These are phyloP conservation scores for Hirtodrosophila trivittata DNA, from an alignment of 2,888 invertebrate genomes.

Conservation along the genomic window DNA sequence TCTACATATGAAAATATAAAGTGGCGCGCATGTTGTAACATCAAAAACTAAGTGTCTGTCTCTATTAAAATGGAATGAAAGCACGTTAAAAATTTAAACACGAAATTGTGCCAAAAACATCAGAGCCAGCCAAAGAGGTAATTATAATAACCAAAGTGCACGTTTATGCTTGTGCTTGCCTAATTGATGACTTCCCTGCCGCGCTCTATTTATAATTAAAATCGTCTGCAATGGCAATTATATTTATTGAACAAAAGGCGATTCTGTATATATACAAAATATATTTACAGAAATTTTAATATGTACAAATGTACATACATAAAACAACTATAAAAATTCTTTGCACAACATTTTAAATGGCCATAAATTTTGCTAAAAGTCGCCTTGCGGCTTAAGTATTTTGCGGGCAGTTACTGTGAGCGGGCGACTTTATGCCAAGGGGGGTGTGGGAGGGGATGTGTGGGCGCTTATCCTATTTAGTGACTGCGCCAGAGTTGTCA, in stretches of 20 bases:
- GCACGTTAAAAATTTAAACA: slow-evolving; percentile 60
- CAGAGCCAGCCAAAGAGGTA: slow-evolving; percentile 51
- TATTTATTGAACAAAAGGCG: slow-evolving; percentile 65
- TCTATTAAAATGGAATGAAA: slow-evolving; percentile 55
- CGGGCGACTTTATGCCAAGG: neutral
- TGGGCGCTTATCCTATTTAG: slow-evolving; percentile 62
- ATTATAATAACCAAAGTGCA: slow-evolving; percentile 58
- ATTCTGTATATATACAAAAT: slow-evolving; percentile 26
- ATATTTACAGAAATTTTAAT: slow-evolving; percentile 4
- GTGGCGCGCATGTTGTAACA: slow-evolving; percentile 57
- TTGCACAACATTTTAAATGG: slow-evolving; percentile 54
- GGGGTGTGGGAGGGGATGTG: slow-evolving; percentile 10
- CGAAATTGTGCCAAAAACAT: slow-evolving; percentile 58
- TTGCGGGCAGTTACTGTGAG: slow-evolving; percentile 24
- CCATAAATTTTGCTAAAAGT: slow-evolving; percentile 63
- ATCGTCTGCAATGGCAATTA: slow-evolving; percentile 65
- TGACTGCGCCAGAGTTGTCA: slow-evolving; percentile 50
- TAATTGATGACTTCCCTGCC: slow-evolving; percentile 74
- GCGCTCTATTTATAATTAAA: slow-evolving; percentile 67
- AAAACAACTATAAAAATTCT: slow-evolving; percentile 65
- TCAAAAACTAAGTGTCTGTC: slow-evolving; percentile 44
- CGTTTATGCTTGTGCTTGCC: slow-evolving; percentile 38
- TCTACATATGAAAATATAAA: slow-evolving; percentile 47
- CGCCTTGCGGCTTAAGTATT: slow-evolving; percentile 51
- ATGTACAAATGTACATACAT: slow-evolving; percentile 29